Percentiles rank a stretch among this genome's conserved stretches.
These are phyloP conservation scores for Dasysyrphus tricinctus DNA, from an alignment of 2,888 invertebrate species.

Conservation along the genomic window DNA sequence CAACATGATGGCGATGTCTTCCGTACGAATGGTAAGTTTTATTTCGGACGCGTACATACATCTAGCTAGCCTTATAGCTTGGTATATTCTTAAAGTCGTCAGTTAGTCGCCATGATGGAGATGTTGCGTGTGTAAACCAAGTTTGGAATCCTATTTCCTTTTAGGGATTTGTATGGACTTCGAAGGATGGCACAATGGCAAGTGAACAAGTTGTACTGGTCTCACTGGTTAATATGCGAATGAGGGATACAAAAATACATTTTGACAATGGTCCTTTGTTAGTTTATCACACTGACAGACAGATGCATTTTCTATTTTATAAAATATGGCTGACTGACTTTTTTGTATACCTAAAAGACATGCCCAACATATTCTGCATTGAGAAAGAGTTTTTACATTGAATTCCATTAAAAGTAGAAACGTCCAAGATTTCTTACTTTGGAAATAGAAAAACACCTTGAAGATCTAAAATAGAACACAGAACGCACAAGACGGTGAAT, in stretches of 20 bases:
- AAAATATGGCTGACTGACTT: conserved; percentile 26
- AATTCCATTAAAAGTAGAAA: background rate
- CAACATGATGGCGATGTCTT: conserved; percentile 83
- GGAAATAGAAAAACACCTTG: background rate
- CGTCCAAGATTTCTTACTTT: background rate
- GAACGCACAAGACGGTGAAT: background rate
- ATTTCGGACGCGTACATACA: background rate
- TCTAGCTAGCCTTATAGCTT: background rate
- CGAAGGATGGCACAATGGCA: conserved; percentile 40
- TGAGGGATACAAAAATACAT: background rate
- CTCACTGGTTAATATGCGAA: background rate
- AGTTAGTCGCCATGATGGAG: conserved; percentile 55
- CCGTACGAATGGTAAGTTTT: conserved; percentile 81
- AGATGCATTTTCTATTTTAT: conserved; percentile 36
- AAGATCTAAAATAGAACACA: background rate
- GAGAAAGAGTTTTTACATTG: background rate
- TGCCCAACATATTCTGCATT: background rate
- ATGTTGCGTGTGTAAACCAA: conserved; percentile 68
- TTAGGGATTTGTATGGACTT: conserved; percentile 32
- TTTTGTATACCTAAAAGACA: background rate
- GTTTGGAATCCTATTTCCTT: conserved; percentile 48
- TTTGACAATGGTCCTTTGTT: conserved; percentile 35
- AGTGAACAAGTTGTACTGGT: conserved; percentile 38
- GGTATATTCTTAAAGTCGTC: conserved; percentile 21
- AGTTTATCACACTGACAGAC: conserved; percentile 20